A percentile compares a stretch with the other conserved stretches of the same genome.
These are phyloP conservation scores for Heliconius aoede DNA, from an alignment of 2,888 invertebrate species.

Conservation along the genomic window DNA sequence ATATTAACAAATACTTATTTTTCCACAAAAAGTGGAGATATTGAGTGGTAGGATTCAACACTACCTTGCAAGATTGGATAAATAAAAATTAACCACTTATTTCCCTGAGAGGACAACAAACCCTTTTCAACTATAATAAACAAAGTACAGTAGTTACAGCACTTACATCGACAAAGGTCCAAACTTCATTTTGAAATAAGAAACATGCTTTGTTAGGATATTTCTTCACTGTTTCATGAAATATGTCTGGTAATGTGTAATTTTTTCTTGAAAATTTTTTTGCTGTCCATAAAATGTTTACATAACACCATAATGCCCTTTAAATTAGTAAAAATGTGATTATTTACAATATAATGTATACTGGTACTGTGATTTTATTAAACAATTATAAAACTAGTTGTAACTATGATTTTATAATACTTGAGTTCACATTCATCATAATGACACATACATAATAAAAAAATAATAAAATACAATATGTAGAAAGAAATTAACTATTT, in stretches of 20 bases:
- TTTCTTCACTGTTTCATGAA: constrained; percentile 88
- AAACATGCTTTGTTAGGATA: constrained; percentile 94
- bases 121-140: not conserved
- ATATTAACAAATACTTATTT: no score
- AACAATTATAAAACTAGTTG: not conserved
- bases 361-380: not conserved
- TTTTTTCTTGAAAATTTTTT: constrained; percentile 87
- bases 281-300: constrained; percentile 86
- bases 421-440: not conserved
- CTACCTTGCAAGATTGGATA: no score
- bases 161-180: constrained; percentile 92
- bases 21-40: no score
- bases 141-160: not conserved
- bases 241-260: constrained; percentile 90
- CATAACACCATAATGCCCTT: constrained; percentile 88
- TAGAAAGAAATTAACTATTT: not conserved
- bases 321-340: constrained; percentile 56
- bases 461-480: not conserved
- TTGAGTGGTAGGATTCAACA: no score
- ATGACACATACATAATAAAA: no score
- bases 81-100: no score
- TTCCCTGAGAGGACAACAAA: no score
- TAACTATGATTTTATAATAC: not conserved
- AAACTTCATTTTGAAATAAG: constrained; percentile 91
- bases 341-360: not conserved